A percentile compares a stretch with the other conserved stretches of the same genome.
Evolutionary conservation across 2,888 invertebrate genomes (phyloP).

Genomic region (Latrodectus elegans): DNA sequence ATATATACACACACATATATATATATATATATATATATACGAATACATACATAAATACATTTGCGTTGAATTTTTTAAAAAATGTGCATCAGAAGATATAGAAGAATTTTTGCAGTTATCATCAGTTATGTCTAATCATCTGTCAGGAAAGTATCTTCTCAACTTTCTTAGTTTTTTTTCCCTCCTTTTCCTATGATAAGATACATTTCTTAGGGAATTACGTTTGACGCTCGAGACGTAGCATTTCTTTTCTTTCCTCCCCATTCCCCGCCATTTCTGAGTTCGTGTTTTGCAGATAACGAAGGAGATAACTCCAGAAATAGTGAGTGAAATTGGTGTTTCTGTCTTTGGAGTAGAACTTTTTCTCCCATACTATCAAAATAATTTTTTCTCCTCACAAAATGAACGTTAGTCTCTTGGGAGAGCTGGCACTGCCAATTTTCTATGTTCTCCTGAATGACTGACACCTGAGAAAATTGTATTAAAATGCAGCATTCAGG

Average conservation of each 20-base stretch:
- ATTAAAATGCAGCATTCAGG: neutral
- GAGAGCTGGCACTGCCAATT: constrained; percentile 13
- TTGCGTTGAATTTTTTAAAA: neutral
- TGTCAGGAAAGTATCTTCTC: constrained; percentile 48
- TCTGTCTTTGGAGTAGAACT: constrained; percentile 29
- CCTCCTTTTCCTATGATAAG: constrained; percentile 29
- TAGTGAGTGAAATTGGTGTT: constrained; percentile 42
- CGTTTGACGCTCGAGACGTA: constrained; percentile 51
- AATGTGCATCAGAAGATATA: neutral
- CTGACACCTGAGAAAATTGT: neutral
- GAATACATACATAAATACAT: neutral
- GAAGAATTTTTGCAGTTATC: constrained; percentile 55
- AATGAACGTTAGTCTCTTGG: neutral
- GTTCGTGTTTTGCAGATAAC: constrained; percentile 30
- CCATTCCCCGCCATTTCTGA: neutral
- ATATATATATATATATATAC: neutral
- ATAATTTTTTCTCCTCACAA: neutral
- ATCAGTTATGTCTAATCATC: constrained; percentile 64
- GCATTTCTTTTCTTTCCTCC: constrained; percentile 11
- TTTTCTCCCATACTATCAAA: constrained; percentile 14
- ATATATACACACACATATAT: neutral
- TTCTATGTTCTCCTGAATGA: constrained; percentile 4
- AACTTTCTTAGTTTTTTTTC: neutral
- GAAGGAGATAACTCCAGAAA: constrained; percentile 34
- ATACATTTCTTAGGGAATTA: constrained; percentile 63